Evolutionary conservation across 2,113 vertebrate species (phyloP).

Genomic region (Lepus europaeus): DNA sequence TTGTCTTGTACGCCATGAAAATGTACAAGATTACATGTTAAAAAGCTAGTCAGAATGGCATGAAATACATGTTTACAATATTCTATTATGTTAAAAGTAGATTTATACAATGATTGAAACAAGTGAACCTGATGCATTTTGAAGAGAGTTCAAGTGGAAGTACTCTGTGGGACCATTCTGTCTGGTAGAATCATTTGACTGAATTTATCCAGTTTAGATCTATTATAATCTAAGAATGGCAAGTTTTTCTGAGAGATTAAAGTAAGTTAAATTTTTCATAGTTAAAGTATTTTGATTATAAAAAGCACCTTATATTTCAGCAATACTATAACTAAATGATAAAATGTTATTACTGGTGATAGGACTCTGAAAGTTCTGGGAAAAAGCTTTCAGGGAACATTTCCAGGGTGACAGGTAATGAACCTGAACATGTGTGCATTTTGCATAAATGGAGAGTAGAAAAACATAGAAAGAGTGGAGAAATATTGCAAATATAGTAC

Average conservation of each 20-base stretch:
- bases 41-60: too few relatives aligned
- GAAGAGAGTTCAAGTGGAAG: neutral
- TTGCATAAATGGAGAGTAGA: neutral
- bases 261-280: neutral
- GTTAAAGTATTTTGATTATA: slow-evolving; percentile 1
- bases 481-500: neutral
- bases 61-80: too few relatives aligned
- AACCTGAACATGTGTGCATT: neutral
- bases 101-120: neutral
- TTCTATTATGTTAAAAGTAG: too few relatives aligned
- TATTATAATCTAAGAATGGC: neutral
- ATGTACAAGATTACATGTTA: too few relatives aligned
- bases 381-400: neutral
- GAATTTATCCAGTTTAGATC: neutral
- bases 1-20: too few relatives aligned
- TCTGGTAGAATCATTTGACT: neutral
- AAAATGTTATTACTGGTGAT: neutral
- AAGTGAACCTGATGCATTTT: neutral
- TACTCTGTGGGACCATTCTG: neutral
- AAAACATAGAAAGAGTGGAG: neutral
- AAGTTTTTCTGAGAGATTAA: neutral
- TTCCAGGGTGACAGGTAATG: neutral
- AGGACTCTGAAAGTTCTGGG: neutral
- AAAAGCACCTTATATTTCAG: neutral
- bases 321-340: neutral